A percentile compares a stretch with the other conserved stretches of the same genome.
phyloP scores from a whole-genome alignment of 2,888 invertebrate genomes.

The Drosophila barbarae region DNA sequence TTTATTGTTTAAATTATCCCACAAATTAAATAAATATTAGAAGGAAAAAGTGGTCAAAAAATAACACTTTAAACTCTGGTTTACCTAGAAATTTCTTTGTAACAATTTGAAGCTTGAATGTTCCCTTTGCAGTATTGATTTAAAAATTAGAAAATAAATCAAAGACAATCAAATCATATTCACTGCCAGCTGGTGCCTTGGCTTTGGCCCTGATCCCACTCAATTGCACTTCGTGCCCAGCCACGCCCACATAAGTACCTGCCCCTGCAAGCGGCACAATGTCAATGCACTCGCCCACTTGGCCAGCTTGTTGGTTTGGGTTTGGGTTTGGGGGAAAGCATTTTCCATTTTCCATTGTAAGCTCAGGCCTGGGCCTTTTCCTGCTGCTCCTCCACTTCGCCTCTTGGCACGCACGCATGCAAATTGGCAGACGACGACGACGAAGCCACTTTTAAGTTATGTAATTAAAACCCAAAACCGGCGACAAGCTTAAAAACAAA shows the following conservation, averaged over 20 bases:
- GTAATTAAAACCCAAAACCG: slow-evolving; percentile 53
- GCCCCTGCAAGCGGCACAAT: slow-evolving; percentile 13
- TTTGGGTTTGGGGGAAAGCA: slow-evolving; percentile 26
- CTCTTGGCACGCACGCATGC: slow-evolving; percentile 59
- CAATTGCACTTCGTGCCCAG: slow-evolving; percentile 6
- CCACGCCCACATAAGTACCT: slow-evolving; percentile 20
- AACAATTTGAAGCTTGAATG: neutral
- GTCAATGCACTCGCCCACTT: slow-evolving; percentile 64
- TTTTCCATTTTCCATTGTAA: slow-evolving; percentile 32
- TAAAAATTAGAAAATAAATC: slow-evolving; percentile 1
- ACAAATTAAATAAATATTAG: too few species aligned
- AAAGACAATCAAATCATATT: slow-evolving; percentile 1
- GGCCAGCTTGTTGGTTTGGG: slow-evolving; percentile 28
- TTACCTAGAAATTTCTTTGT: too few species aligned
- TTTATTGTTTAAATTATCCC: too few species aligned
- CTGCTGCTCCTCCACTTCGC: slow-evolving; percentile 14
- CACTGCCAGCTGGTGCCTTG: slow-evolving; percentile 16
- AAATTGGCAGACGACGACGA: slow-evolving; percentile 44
- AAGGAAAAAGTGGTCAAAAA: too few species aligned
- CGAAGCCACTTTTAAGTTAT: slow-evolving; percentile 43
- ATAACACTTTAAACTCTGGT: too few species aligned
- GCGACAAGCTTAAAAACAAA: slow-evolving; percentile 29
- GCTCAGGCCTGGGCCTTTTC: slow-evolving; percentile 28
- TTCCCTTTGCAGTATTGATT: too few species aligned
- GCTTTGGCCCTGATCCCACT: slow-evolving; percentile 24